phyloP scores from a whole-genome alignment of 2,888 invertebrate species.

The Ectobius pallidus region DNA sequence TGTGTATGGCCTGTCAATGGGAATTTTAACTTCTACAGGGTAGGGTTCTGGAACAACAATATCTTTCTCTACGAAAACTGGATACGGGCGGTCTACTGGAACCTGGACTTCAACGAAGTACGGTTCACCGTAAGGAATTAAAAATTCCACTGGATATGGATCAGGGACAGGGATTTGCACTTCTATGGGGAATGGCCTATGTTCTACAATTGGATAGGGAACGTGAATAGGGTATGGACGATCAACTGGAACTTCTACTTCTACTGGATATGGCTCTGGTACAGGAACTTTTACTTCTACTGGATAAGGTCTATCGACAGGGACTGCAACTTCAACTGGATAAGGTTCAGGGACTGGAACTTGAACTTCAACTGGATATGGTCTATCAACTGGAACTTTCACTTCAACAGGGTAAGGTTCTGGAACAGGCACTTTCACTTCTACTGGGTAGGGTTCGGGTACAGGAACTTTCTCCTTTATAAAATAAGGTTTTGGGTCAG shows the following conservation, averaged over 20 bases:
- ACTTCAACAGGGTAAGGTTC: conserved; percentile 32
- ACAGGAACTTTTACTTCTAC: conserved; percentile 54
- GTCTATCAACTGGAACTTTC: conserved; percentile 22
- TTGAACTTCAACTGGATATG: conserved; percentile 27
- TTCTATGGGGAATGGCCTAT: conserved; percentile 58
- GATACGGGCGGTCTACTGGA: conserved; percentile 74
- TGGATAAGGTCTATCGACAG: conserved; percentile 51
- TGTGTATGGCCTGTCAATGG: conserved; percentile 63
- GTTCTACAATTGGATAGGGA: conserved; percentile 60
- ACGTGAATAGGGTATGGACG: conserved; percentile 70
- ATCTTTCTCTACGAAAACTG: conserved; percentile 70
- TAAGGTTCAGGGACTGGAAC: conserved; percentile 29
- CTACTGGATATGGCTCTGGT: conserved; percentile 29
- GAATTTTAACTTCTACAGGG: conserved; percentile 40
- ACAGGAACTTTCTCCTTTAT: conserved; percentile 49
- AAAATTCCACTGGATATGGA: conserved; percentile 57
- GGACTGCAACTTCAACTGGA: conserved; percentile 52
- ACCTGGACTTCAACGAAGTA: conserved; percentile 53
- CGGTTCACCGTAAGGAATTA: conserved; percentile 18
- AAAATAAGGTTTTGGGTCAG: conserved; percentile 68
- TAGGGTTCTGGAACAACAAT: conserved; percentile 52
- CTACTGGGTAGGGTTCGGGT: conserved; percentile 53
- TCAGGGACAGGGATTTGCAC: conserved; percentile 72
- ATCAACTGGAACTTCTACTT: conserved; percentile 45
- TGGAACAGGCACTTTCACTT: conserved; percentile 27